Evolutionary conservation across 2,113 vertebrate genomes (phyloP).

Genomic region (Aegithalos caudatus): DNA sequence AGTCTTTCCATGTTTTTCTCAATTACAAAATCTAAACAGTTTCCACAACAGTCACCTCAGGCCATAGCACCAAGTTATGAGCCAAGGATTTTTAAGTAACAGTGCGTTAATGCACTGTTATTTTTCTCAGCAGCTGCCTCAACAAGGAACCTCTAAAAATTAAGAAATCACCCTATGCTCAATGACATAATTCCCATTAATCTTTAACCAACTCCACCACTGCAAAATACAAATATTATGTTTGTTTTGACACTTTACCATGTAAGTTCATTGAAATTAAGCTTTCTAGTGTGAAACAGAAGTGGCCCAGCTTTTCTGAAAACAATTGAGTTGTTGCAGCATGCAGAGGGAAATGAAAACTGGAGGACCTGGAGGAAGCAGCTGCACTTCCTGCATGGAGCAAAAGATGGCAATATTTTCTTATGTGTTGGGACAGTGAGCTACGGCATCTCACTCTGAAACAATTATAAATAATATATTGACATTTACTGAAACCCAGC

Average conservation of each 20-base stretch:
- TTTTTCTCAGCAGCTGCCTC: not conserved
- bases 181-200: not conserved
- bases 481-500: not conserved
- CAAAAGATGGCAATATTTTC: conserved; percentile 71
- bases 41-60: not conserved
- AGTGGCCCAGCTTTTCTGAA: not conserved
- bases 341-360: not conserved
- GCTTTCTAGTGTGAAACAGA: not conserved
- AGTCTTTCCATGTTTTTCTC: not conserved
- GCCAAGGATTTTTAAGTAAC: not conserved
- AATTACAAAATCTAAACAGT: not conserved
- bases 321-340: not conserved
- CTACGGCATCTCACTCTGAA: fast-evolving
- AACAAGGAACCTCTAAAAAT: not conserved
- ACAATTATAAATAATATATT: not conserved
- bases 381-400: not conserved
- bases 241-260: not conserved
- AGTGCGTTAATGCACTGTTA: not conserved
- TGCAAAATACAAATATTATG: not conserved
- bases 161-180: not conserved
- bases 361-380: not conserved
- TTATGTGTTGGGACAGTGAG: not conserved
- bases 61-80: not conserved
- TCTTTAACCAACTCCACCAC: not conserved
- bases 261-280: not conserved